Evolutionary conservation across 2,113 vertebrate genomes (phyloP).

Genomic region (Lagopus muta): DNA sequence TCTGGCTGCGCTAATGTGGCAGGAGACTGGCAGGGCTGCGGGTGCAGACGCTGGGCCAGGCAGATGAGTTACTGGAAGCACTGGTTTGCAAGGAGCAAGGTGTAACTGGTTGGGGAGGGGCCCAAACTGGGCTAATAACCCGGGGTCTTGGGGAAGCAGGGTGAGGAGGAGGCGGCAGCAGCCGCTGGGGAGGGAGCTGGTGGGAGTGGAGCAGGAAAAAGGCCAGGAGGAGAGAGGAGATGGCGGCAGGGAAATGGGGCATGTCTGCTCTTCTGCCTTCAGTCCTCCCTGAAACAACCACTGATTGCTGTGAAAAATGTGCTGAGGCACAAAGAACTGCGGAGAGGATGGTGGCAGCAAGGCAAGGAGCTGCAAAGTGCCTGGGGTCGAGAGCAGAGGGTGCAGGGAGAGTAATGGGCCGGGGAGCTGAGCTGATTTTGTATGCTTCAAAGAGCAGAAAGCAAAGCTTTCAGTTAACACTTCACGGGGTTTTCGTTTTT

Average conservation of each 20-base stretch:
- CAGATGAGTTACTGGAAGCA: not conserved
- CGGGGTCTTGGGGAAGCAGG: not conserved
- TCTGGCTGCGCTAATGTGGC: not conserved
- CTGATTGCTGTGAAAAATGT: not conserved
- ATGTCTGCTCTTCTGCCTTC: not conserved
- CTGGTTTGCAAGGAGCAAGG: not conserved
- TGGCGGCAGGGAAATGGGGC: not conserved
- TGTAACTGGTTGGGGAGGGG: not conserved
- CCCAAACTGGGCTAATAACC: not conserved
- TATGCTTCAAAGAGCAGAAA: not conserved
- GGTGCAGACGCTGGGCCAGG: not conserved
- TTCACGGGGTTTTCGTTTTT: not conserved
- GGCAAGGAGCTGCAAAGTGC: not conserved
- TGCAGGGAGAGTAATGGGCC: rapidly evolving
- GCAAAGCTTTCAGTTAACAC: rapidly evolving
- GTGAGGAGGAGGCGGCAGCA: not conserved
- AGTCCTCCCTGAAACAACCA: not conserved
- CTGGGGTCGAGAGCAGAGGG: rapidly evolving
- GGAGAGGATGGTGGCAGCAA: not conserved
- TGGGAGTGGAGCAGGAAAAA: not conserved
- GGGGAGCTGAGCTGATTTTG: not conserved
- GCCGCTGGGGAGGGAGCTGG: not conserved
- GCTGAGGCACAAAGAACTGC: not conserved
- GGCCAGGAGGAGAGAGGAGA: not conserved
- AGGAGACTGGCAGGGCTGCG: not conserved